Evolutionary conservation across 2,113 vertebrate genomes (phyloP), one percentile per base, ranked within the genome.

Genomic region (Myrmecophaga tridactyla): DNA sequence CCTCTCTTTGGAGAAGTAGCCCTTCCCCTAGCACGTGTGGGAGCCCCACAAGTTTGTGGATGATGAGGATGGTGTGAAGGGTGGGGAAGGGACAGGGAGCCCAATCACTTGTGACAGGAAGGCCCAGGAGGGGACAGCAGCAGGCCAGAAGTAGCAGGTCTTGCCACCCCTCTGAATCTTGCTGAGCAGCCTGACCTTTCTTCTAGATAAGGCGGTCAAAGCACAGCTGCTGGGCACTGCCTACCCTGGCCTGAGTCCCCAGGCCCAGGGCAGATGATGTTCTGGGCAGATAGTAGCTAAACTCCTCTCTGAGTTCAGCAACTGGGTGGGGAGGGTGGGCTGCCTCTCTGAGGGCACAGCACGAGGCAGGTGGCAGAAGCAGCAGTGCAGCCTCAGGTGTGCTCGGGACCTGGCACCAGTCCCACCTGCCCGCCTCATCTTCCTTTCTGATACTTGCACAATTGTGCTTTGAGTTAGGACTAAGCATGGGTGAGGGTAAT

Each of bases 361-460:
- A 31, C 14, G 2, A 15, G 43, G 27, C 4, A 34, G 7, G 0
- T 10, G n/a, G 20, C 1, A 4, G 51, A 10, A 82, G 29, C 58
- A 86, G 63, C 25, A 36, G 48, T 1, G 14, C 14, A 1, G 15
- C 31, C n/a, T 36, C 46, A 39, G 46, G 17, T 51, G 27, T 15
- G 4, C 14, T 48, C 34, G 46, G 9, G 70, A 23, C 36, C 60
- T 4, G 53, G 29, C n/a, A 0, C 1, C 4, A 2, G 12, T 31
- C 14, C 43, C 56, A 20, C 11, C 1, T 5, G 18, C 29, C 34
- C 34, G 4, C 15, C 20, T 36, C 18, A n/a, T 67, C 46, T 34
- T 36, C 36, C 17, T 53, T 27, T 63, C 51, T 4, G 0, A 14
- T 17, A 14, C 3, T 15, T 41, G 53, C 56, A 17, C n/a, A 7